These are phyloP conservation scores for Lordiphosa collinella DNA, from an alignment of 1,140 invertebrate genomes.

Conservation along the genomic window DNA sequence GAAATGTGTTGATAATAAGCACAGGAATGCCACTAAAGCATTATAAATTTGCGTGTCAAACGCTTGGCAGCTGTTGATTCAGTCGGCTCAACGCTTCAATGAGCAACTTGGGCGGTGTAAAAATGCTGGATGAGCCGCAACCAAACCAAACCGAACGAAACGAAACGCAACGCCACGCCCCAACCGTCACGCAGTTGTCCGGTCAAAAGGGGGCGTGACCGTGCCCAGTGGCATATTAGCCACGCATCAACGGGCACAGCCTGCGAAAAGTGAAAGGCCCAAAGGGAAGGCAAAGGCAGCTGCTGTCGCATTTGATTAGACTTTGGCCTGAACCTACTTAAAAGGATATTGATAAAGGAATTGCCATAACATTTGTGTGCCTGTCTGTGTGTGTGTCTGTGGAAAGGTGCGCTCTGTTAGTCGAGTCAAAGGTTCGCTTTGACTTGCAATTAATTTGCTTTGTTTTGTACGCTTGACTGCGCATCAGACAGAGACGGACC, in stretches of 20 bases:
- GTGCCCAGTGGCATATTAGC: constrained; percentile 59
- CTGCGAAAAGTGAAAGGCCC: constrained; percentile 15
- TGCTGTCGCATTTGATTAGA: constrained; percentile 73
- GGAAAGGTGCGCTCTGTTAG: constrained; percentile 53
- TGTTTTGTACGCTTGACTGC: constrained; percentile 67
- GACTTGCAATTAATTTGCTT: constrained; percentile 79
- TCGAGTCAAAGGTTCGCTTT: constrained; percentile 68
- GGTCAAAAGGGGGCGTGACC: constrained; percentile 56
- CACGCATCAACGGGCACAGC: constrained; percentile 53
- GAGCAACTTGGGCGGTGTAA: constrained; percentile 25
- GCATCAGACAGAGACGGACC: constrained; percentile 3
- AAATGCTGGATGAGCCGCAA: constrained; percentile 32
- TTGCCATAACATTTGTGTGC: constrained; percentile 27
- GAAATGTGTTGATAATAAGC: constrained; percentile 73
- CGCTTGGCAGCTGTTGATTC: constrained; percentile 70
- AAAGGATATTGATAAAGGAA: constrained; percentile 77
- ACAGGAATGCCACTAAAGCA: constrained; percentile 41
- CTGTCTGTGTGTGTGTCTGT: constrained; percentile 7
- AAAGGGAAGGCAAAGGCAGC: constrained; percentile 23
- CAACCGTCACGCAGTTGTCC: constrained; percentile 34
- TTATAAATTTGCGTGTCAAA: constrained; percentile 63
- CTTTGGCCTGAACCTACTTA: constrained; percentile 35
- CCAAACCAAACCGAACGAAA: neutral
- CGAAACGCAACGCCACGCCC: constrained; percentile 8
- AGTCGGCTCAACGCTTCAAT: constrained; percentile 55